These are phyloP conservation scores for Planiliza haematocheilus DNA, from an alignment of 2,113 vertebrate genomes.

Conservation along the genomic window DNA sequence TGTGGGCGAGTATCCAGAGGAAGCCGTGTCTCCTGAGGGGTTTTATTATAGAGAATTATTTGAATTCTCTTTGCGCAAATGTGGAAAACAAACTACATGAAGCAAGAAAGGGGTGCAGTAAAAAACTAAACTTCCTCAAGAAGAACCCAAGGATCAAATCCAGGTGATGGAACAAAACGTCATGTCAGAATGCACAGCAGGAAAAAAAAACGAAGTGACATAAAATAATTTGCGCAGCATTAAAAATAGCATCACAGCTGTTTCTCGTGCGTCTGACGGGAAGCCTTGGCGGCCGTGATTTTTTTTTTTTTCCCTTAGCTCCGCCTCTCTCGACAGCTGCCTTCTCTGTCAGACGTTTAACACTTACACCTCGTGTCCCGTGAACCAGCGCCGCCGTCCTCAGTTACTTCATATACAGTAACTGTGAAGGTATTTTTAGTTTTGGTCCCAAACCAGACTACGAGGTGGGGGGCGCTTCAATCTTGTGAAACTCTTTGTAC, in stretches of 20 bases:
- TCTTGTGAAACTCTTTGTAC: too few relatives aligned
- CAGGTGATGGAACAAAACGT: not conserved
- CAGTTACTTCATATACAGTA: rapidly evolving
- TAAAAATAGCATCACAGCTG: not conserved
- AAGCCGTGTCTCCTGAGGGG: slow-evolving; percentile 25
- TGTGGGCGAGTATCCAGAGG: not conserved
- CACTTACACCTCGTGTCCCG: not conserved
- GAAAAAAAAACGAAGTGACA: slow-evolving; percentile 5
- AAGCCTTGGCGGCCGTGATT: not conserved
- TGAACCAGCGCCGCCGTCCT: not conserved
- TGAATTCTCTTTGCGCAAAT: slow-evolving; percentile 36
- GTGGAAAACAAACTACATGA: slow-evolving; percentile 9
- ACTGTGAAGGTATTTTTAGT: not conserved
- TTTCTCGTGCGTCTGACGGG: not conserved
- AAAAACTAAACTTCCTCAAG: slow-evolving; percentile 3
- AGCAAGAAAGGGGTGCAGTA: slow-evolving; percentile 3
- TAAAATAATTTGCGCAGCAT: too few relatives aligned
- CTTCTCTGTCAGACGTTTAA: not conserved
- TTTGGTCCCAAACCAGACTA: not conserved
- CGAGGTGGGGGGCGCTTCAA: not conserved
- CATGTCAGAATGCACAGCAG: too few relatives aligned
- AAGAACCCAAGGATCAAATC: not conserved
- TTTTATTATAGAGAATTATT: slow-evolving; percentile 18
- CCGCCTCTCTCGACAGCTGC: not conserved
- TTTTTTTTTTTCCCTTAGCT: not conserved